Conservation (phyloP, 30 jellyfish, hydroid and myxozoan genomes). For the Nemopilema nomurai region DNA sequence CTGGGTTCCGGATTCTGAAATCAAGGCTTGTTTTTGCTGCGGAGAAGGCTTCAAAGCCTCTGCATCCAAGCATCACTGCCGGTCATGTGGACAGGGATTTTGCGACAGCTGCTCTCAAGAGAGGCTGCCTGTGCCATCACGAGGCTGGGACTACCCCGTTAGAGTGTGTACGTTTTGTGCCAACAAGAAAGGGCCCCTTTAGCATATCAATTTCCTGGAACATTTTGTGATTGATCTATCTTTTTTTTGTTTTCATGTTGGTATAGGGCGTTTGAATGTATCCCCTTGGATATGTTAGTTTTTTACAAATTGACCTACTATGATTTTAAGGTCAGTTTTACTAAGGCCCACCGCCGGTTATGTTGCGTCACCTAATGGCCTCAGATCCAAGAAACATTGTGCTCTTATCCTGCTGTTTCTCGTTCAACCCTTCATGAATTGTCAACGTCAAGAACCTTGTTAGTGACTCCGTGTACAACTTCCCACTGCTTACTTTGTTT, state of each 20-base stretch:
- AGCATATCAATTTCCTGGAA: background rate
- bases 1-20: slow-evolving; percentile 94
- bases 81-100: slow-evolving; percentile 95
- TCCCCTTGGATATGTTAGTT: background rate
- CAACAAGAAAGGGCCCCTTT: slow-evolving; percentile 74
- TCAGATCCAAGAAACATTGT: no score
- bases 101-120: slow-evolving; percentile 84
- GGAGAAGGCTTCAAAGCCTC: slow-evolving; percentile 55
- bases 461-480: no score
- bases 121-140: slow-evolving; percentile 94
- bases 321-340: background rate
- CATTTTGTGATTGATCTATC: background rate
- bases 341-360: no score
- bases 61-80: slow-evolving; percentile 93
- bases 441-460: no score
- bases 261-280: background rate
- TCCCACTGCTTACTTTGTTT: no score
- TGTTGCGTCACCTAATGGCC: no score
- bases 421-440: no score
- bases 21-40: slow-evolving; percentile 66
- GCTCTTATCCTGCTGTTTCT: no score
- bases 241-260: background rate
- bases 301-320: no score
- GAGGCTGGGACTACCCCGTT: slow-evolving; percentile 99
- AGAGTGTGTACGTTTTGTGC: slow-evolving; percentile 90